Conservation (phyloP, 1,140 invertebrate genomes). For the Halictus rubicundus region DNA sequence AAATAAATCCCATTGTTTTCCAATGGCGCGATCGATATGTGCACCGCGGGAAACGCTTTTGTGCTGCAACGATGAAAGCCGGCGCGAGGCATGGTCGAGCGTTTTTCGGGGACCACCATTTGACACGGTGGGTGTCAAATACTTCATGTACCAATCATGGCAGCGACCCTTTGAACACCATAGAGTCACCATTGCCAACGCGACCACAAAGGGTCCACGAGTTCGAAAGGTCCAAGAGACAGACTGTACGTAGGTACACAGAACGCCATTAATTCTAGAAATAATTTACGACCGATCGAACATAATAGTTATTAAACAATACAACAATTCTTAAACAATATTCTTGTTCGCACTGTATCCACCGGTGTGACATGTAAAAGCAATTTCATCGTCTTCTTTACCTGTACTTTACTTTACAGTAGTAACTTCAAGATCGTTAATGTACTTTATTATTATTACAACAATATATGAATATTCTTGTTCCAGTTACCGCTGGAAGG, state of each 20-base stretch:
- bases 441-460: no score
- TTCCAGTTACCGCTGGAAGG: background rate
- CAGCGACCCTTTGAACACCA: background rate
- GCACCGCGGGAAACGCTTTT: constrained; percentile 34
- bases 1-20: constrained; percentile 76
- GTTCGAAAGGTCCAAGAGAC: background rate
- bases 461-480: no score
- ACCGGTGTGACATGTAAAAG: no score
- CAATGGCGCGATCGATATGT: constrained; percentile 56
- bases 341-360: no score
- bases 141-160: constrained; percentile 21
- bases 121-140: constrained; percentile 31
- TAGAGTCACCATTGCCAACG: background rate
- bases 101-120: constrained; percentile 10
- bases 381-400: no score
- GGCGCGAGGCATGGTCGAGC: background rate
- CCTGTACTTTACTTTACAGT: no score
- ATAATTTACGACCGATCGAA: no score
- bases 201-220: background rate
- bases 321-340: no score
- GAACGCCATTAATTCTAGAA: no score
- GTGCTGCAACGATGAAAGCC: constrained; percentile 4
- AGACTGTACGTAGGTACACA: no score
- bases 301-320: no score
- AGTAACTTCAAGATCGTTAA: no score